phyloP scores from a whole-genome alignment of 2,888 invertebrate species.

The Yponomeuta malinellus region DNA sequence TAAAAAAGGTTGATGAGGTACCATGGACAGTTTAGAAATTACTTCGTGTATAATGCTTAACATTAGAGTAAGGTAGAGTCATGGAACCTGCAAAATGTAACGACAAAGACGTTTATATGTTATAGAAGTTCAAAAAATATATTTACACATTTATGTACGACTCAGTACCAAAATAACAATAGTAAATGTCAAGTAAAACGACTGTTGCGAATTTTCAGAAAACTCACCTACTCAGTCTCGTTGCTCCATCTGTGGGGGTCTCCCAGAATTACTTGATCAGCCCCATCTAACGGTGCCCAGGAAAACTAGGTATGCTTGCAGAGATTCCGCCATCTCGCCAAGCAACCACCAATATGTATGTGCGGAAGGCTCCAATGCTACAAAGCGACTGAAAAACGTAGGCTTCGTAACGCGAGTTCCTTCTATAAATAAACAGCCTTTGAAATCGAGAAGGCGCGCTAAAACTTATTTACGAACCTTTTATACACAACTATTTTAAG shows the following conservation, averaged over 20 bases:
- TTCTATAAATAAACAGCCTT: slow-evolving; percentile 38
- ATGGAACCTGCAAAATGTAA: no score
- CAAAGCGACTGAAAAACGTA: slow-evolving; percentile 45
- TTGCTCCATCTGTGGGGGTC: slow-evolving; percentile 45
- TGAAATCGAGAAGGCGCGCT: slow-evolving; percentile 34
- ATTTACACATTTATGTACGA: no score
- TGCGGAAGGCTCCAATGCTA: slow-evolving; percentile 53
- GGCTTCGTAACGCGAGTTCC: slow-evolving; percentile 32
- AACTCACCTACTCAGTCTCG: slow-evolving; percentile 35
- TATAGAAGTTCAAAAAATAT: no score
- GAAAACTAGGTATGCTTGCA: slow-evolving; percentile 32
- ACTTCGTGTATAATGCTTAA: no score
- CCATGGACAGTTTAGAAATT: no score
- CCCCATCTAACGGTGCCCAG: slow-evolving; percentile 49
- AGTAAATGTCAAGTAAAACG: no score
- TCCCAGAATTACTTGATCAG: slow-evolving; percentile 18
- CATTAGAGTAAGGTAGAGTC: no score
- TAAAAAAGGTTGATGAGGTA: no score
- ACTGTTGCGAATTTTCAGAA: slow-evolving; percentile 20
- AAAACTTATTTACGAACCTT: slow-evolving; percentile 1
- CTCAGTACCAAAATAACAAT: no score
- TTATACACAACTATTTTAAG: background rate
- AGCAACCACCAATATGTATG: slow-evolving; percentile 24
- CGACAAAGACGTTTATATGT: no score
- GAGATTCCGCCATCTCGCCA: slow-evolving; percentile 46